Base-by-base conservation (phyloP, 1,140 invertebrate genomes). In the Drosophila obscura region DNA sequence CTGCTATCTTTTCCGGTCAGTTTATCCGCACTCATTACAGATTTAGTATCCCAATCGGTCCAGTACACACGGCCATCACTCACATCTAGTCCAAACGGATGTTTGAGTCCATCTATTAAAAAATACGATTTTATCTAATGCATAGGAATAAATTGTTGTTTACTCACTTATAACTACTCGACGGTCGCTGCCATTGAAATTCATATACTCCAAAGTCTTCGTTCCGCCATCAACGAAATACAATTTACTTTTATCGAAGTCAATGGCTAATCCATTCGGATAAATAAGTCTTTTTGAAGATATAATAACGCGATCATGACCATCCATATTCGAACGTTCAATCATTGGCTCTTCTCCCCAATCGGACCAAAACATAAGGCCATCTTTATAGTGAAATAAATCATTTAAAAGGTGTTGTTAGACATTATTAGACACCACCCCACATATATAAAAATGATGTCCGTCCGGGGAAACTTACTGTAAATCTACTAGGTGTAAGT, bases 241-340 rank as follows among this genome's bases (percentile, higher is more conserved):
- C 5, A 97, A 92, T 41, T 95, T 94, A 49, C 94, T 93, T 31
- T 93, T 93, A 5, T 93, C 93, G 67, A 95, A 94, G 92, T 98
- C 97, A 11, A 97, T 93, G 1, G 96, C 95, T 13, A 98, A 90
- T 1, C 96, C 96, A 90, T 96, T 97, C 1, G 97, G 97, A 94
- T 94, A 96, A 3, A 93, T 96, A 89, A 95, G 94, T 77, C 96
- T 95, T 56, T 95, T 94, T 5, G 94, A 94, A 1, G 98, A 94
- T 2, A 96, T 91, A 4, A 94, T 91, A 31, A 92, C 92, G 5
- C 97, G 93, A 24, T 94, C 93, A 4, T 93, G 94, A 0, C 98
- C 97, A 92, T 99, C 97, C 97, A 99, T 97, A 28, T 95, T 95
- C 19, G 97, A 96, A 31, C 94, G 93, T 92, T 98, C 97, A 49